These are phyloP conservation scores for Isotomurus palustris DNA, from an alignment of 2,888 invertebrate genomes.

Conservation along the genomic window DNA sequence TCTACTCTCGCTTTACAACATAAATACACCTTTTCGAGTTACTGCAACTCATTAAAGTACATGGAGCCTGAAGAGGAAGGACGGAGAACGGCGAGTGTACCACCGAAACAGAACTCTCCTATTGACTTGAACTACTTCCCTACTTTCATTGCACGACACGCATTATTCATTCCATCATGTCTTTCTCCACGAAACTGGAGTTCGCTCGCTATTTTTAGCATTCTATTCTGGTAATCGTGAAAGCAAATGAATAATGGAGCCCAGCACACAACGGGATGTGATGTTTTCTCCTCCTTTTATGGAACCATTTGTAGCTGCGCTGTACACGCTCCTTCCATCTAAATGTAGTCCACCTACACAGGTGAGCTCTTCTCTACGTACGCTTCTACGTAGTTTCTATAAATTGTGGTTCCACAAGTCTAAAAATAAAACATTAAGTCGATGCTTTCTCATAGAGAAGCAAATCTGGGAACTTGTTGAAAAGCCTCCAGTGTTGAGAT, in stretches of 20 bases:
- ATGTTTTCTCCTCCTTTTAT: neutral
- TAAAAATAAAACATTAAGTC: too few species aligned
- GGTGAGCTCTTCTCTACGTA: too few species aligned
- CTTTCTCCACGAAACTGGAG: neutral
- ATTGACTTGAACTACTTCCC: slow-evolving; percentile 10
- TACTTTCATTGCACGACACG: neutral
- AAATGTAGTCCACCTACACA: neutral
- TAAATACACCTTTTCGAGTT: neutral
- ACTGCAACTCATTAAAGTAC: neutral
- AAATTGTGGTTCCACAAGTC: too few species aligned
- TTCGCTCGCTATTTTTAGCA: neutral
- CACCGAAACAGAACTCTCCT: slow-evolving; percentile 11
- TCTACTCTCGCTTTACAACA: neutral
- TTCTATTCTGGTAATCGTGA: neutral
- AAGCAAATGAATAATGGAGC: too few species aligned
- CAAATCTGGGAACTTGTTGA: too few species aligned
- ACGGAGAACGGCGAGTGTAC: neutral
- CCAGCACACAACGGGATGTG: neutral
- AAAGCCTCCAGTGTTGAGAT: too few species aligned
- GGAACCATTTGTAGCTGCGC: neutral
- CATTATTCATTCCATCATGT: slow-evolving; percentile 5
- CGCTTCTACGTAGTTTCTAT: too few species aligned
- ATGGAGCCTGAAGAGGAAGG: neutral
- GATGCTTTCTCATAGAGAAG: too few species aligned
- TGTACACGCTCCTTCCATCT: neutral